Percentiles rank a stretch among this genome's conserved stretches.
Conservation (phyloP, 2,113 vertebrate genomes). For the Stigmatopora nigra region DNA sequence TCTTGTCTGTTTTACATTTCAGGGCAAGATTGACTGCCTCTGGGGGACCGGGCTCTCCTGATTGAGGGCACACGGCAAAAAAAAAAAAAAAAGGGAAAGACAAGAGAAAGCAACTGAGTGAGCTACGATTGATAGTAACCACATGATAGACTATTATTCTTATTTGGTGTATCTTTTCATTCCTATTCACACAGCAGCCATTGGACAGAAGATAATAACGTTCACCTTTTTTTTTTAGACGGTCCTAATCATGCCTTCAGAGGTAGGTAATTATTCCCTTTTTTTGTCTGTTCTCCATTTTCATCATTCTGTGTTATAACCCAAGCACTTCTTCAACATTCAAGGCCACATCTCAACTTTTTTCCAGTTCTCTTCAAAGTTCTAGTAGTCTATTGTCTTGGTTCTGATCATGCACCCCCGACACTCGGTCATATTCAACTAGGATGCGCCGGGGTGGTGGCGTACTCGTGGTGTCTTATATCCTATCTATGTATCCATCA, state of each 20-base stretch:
- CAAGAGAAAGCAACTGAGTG: slow-evolving; percentile 20
- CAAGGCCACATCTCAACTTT: slow-evolving; percentile 42
- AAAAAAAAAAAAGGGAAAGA: slow-evolving; percentile 8
- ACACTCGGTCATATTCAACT: slow-evolving; percentile 69
- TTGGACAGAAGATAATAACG: slow-evolving; percentile 75
- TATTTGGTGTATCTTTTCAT: slow-evolving; percentile 61
- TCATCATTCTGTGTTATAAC: slow-evolving; percentile 42
- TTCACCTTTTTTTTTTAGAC: slow-evolving; percentile 69
- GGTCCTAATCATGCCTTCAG: slow-evolving; percentile 83
- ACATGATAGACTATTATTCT: slow-evolving; percentile 61
- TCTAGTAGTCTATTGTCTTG: slow-evolving; percentile 28
- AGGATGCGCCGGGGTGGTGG: slow-evolving; percentile 56
- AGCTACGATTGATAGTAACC: slow-evolving; percentile 54
- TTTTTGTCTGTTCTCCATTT: slow-evolving; percentile 65
- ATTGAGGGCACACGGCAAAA: slow-evolving; percentile 44
- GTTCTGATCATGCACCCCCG: slow-evolving; percentile 19
- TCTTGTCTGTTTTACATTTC: slow-evolving; percentile 71
- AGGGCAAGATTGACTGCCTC: slow-evolving; percentile 66
- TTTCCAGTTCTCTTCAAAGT: slow-evolving; percentile 50
- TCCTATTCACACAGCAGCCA: slow-evolving; percentile 62
- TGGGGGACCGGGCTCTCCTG: slow-evolving; percentile 55
- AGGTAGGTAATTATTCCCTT: slow-evolving; percentile 92
- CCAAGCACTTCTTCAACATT: slow-evolving; percentile 17
- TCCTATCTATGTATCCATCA: slow-evolving; percentile 98
- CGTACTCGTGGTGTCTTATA: slow-evolving; percentile 76